Evolutionary conservation across 2,113 vertebrate genomes (phyloP).

Genomic region (Hippotragus niger): DNA sequence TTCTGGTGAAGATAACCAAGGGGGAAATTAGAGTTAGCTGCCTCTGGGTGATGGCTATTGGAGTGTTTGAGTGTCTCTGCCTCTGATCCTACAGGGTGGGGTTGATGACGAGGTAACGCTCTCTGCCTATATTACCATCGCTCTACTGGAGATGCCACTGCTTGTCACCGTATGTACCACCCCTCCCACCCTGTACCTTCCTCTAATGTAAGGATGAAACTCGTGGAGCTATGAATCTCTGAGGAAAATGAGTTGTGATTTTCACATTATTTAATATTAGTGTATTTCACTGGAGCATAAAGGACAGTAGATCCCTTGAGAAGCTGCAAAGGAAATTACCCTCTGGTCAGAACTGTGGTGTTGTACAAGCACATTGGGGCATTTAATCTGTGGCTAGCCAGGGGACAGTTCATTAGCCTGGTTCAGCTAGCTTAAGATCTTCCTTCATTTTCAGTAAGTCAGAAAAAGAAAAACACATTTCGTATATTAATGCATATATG

Average conservation of each 20-base stretch:
- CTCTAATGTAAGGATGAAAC: not conserved
- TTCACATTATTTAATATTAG: not conserved
- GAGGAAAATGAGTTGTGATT: not conserved
- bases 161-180: constrained; percentile 40
- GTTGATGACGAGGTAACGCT: constrained; percentile 61
- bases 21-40: not conserved
- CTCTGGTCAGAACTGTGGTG: not conserved
- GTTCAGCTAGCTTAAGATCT: not conserved
- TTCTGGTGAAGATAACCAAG: not conserved
- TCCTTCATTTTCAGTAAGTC: not conserved
- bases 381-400: not conserved
- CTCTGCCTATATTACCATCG: constrained; percentile 65
- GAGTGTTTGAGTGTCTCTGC: not conserved
- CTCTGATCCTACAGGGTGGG: constrained; percentile 60
- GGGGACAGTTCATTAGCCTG: not conserved
- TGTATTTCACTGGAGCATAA: not conserved
- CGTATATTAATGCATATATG: not conserved
- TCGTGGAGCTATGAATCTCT: not conserved
- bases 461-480: not conserved
- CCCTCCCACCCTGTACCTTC: not conserved
- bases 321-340: not conserved
- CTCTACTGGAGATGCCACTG: constrained; percentile 63
- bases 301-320: not conserved
- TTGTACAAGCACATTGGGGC: rapidly evolving
- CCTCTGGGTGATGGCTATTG: not conserved